These are phyloP conservation scores for Dermatophagoides farinae DNA, from an alignment of 1,140 invertebrate species.

Conservation along the genomic window DNA sequence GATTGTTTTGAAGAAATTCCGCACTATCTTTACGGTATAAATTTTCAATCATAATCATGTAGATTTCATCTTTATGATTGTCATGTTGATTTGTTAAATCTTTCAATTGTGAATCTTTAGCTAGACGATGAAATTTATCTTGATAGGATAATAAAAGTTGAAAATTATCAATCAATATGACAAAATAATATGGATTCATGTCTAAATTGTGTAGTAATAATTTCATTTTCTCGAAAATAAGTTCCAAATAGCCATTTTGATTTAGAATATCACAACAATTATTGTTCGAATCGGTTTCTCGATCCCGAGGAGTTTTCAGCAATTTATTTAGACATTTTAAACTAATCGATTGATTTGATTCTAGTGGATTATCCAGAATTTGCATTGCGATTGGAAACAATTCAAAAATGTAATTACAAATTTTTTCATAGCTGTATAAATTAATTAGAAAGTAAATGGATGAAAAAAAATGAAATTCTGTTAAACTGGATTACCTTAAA, in stretches of 20 bases:
- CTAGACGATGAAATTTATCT: not conserved
- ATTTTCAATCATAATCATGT: not conserved
- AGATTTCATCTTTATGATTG: not conserved
- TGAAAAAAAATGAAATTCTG: no score
- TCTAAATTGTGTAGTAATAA: not conserved
- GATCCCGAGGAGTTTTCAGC: not conserved
- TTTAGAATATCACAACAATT: not conserved
- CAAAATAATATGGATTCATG: not conserved
- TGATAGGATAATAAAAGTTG: not conserved
- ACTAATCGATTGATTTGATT: not conserved
- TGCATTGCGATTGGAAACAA: not conserved
- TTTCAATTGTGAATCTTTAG: not conserved
- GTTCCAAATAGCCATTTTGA: not conserved
- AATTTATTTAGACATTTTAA: not conserved
- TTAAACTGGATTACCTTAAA: no score
- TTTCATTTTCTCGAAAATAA: not conserved
- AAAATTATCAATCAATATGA: not conserved
- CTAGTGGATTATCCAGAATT: not conserved
- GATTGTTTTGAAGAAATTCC: not conserved
- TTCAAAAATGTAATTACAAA: not conserved
- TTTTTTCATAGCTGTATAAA: not conserved
- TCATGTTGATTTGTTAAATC: not conserved
- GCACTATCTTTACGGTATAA: not conserved
- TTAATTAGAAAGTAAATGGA: no score
- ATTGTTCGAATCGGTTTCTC: not conserved